phyloP scores from a whole-genome alignment of 2,797 vertebrate genomes.

The Thalassophryne amazonica region DNA sequence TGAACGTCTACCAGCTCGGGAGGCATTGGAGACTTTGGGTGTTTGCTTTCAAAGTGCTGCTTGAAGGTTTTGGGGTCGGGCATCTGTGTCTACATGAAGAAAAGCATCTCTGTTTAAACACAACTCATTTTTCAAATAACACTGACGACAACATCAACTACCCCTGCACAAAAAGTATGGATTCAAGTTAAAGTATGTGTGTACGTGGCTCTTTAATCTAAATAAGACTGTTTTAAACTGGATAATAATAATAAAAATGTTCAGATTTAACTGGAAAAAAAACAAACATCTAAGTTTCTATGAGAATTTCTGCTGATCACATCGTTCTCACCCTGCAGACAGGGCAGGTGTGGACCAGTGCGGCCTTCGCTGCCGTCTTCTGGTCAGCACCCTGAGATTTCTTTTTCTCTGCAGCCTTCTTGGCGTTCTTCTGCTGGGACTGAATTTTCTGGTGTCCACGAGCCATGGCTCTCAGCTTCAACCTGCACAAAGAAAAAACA shows the following conservation, averaged over 20 bases:
- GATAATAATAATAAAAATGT: too few species aligned
- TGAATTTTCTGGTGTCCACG: conserved; percentile 88
- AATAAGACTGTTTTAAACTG: too few species aligned
- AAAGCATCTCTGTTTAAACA: neutral
- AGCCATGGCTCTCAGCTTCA: conserved; percentile 77
- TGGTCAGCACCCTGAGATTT: conserved; percentile 80
- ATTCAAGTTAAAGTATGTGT: too few species aligned
- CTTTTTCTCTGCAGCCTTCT: conserved; percentile 86
- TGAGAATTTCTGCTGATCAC: too few species aligned
- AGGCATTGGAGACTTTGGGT: conserved; percentile 84
- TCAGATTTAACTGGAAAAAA: neutral
- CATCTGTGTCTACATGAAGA: conserved; percentile 79
- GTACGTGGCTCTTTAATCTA: too few species aligned
- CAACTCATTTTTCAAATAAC: too few species aligned
- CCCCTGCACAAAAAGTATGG: too few species aligned
- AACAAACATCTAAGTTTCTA: neutral
- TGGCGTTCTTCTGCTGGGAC: conserved; percentile 85
- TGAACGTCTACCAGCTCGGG: conserved; percentile 82
- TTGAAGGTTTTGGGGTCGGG: conserved; percentile 88
- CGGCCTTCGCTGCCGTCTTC: conserved; percentile 83
- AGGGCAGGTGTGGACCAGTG: conserved; percentile 82
- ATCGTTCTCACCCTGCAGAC: conserved; percentile 78
- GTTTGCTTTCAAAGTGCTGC: conserved; percentile 88
- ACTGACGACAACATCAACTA: neutral
- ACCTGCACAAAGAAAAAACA: conserved; percentile 8